Base-by-base conservation (phyloP, 1,140 invertebrate genomes). In the Nasonia vitripennis region DNA sequence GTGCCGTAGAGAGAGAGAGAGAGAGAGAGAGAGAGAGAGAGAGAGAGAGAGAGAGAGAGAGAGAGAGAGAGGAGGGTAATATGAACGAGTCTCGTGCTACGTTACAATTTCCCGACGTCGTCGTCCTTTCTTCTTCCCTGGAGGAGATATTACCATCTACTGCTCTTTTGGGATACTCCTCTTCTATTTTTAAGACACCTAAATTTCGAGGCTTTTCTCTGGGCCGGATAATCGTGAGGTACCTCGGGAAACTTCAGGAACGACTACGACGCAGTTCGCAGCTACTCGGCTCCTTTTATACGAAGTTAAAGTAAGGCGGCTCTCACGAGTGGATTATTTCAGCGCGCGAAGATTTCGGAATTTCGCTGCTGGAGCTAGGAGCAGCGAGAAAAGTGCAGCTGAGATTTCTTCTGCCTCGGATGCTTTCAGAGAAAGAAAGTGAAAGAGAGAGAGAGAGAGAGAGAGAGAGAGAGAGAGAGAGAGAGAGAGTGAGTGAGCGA, bases 81-180 rank as follows among this genome's bases (percentile, higher is more conserved):
- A 81, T 75, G 78, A 85, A 85, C 84, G 70, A 80, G 85, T 88
- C 80, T 81, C 77, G 84, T 85, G 68, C 88, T 88, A 88, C 84
- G 87, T 89, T 89, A 89, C 88, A 88, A 91, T 91, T 91, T 90
- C 83, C 86, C 83, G 27, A 67, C 14, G 62, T 51, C 62, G 31
- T 51, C 14, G 20, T 73, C 67, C 34, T 51, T 51, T 45, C 31
- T 45, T n/a, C 12, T 41, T 68, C n/a, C n/a, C 1, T 14, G 14
- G 14, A 23, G 62, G 31, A 80, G 78, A 79, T 79, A 79, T 67
- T 67, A 79, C 78, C 78, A 62, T 34, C 78, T 20, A 20, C 17
- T 6, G 70, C 62, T 7, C 34, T n/a, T 45, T 78, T 45, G 37
- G 9, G 34, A 14, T 73, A 20, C 67, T 78, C 20, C 67, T 83